Evolutionary conservation across 1,140 invertebrate species (phyloP).

Genomic region (Cyrtorhinus lividipennis): DNA sequence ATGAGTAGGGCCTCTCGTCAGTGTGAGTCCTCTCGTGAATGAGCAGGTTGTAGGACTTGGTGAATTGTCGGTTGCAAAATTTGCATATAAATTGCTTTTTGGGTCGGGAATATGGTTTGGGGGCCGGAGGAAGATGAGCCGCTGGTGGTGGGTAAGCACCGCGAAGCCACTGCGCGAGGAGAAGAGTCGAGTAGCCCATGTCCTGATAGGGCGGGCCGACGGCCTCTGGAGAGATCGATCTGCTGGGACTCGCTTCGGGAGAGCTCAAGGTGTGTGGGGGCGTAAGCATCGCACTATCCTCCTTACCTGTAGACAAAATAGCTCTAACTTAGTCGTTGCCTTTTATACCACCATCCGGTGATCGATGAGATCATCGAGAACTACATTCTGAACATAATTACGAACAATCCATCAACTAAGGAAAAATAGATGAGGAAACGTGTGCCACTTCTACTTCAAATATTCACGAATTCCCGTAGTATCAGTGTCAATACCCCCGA

Average conservation of each 20-base stretch:
- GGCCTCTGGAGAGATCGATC: neutral
- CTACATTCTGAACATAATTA: no score
- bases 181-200: slow-evolving; percentile 18
- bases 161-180: slow-evolving; percentile 24
- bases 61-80: slow-evolving; percentile 92
- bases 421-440: no score
- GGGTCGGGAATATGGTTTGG: slow-evolving; percentile 33
- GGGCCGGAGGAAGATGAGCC: slow-evolving; percentile 23
- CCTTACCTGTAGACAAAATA: neutral
- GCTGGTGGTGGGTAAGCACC: neutral
- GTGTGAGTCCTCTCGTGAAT: slow-evolving; percentile 98
- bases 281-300: slow-evolving; percentile 17
- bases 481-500: no score
- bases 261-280: slow-evolving; percentile 10
- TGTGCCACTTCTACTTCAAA: no score
- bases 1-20: slow-evolving; percentile 93
- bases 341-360: no score
- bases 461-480: no score
- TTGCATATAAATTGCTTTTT: slow-evolving; percentile 72
- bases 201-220: neutral
- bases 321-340: no score
- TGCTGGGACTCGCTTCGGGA: slow-evolving; percentile 13
- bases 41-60: slow-evolving; percentile 93
- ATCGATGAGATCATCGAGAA: no score
- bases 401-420: no score